These are phyloP conservation scores for Thoracochromis brauschi DNA, from an alignment of 2,113 vertebrate species.

Conservation along the genomic window DNA sequence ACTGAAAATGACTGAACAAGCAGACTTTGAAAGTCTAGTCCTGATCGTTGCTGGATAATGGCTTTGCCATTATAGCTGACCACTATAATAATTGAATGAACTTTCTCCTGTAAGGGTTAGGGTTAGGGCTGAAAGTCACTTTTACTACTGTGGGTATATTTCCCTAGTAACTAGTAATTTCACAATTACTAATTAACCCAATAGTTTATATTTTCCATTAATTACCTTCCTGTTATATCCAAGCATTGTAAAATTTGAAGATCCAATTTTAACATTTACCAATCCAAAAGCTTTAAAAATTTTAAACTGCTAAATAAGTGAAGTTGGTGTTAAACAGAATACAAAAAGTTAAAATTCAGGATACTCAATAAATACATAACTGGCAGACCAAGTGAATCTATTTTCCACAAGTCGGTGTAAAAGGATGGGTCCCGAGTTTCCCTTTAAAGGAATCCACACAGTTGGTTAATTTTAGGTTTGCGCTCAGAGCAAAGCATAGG, in stretches of 20 bases:
- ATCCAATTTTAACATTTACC: accelerated
- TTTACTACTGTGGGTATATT: neutral
- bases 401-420: neutral
- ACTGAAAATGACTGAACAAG: neutral
- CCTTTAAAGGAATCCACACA: neutral
- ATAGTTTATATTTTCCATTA: neutral
- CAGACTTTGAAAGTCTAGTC: neutral
- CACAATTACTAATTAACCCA: neutral
- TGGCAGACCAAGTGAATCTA: neutral
- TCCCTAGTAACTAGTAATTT: neutral
- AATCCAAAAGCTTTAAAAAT: neutral
- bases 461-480: neutral
- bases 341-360: accelerated
- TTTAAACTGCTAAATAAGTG: accelerated
- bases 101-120: neutral
- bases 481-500: neutral
- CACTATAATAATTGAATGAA: neutral
- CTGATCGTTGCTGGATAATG: neutral
- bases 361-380: neutral
- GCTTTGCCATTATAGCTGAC: neutral
- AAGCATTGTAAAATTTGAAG: neutral
- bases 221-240: neutral
- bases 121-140: neutral
- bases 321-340: neutral
- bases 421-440: neutral